Evolutionary conservation across 2,113 vertebrate species (phyloP), one percentile per base, ranked within the genome.

Genomic region (Psittacara wagleri): DNA sequence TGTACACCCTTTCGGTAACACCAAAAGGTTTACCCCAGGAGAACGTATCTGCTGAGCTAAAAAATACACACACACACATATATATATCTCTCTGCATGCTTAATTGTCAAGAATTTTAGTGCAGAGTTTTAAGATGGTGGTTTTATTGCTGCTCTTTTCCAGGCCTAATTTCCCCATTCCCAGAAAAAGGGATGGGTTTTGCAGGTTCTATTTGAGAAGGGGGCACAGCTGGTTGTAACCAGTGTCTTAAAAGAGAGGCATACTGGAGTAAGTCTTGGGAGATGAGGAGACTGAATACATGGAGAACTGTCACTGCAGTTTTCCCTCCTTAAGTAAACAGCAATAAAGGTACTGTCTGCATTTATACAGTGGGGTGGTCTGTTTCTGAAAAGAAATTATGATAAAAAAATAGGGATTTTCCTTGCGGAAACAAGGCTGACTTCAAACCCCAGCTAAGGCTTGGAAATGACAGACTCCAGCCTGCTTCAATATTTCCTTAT

Each of bases 401-500:
- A 24, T 8, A 2, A 7, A 27, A 25, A 46, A 41, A 33, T 4
- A 12, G 3, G 29, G 5, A 44, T 76, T 69, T 94, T 86, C 59
- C 55, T 78, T 55, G 25, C 17, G 19, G 78, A 93, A 96, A 69
- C 6, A 2, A 17, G 33, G 22, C 48, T 92, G 76, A 64, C 61
- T 94, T 88, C 48, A 79, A 96, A 96, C 92, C 25, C 29, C 75
- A 48, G 78, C 57, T 82, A 86, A 68, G 20, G 44, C 35, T 91
- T 91, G 80, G 59, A 76, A 95, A 82, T 22, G 4, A 68, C 29
- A 85, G 73, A 19, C 86, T 88, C 75, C 85, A 88, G 86, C 57
- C 83, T 37, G 73, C 63, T 95, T 86, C 89, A 64, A 9, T 73
- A 72, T 94, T 96, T 95, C 94, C 80, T 89, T 92, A 4, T 44